Conservation (phyloP, 2,113 vertebrate species). For the Bolborhynchus lineola region DNA sequence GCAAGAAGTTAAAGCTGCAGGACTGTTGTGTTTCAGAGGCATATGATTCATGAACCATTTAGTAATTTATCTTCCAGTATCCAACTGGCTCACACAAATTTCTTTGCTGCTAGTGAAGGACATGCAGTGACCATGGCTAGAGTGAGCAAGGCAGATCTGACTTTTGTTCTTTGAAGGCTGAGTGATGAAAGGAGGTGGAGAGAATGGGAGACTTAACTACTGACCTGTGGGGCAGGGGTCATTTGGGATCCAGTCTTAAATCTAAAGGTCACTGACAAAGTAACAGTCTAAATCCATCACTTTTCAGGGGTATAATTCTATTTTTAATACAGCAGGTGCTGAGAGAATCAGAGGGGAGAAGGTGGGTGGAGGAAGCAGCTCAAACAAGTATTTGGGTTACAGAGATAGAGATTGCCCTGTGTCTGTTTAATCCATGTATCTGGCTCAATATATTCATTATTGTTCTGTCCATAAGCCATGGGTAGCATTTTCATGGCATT, state of each 20-base stretch:
- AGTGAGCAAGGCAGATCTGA: constrained; percentile 38
- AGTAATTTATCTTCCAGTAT: background rate
- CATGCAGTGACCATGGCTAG: background rate
- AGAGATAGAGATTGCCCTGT: background rate
- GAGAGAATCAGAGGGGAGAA: background rate
- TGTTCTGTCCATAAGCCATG: background rate
- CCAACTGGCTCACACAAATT: background rate
- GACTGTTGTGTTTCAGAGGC: background rate
- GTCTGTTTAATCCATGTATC: background rate
- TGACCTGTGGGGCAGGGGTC: constrained; percentile 81
- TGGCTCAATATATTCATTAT: background rate
- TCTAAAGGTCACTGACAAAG: constrained; percentile 63
- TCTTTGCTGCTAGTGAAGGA: constrained; percentile 13
- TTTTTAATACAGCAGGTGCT: constrained; percentile 73
- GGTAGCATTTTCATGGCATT: background rate
- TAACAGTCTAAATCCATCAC: constrained; percentile 35
- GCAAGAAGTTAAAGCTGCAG: background rate
- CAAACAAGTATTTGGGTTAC: background rate
- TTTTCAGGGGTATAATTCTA: constrained; percentile 3
- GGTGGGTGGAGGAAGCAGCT: background rate
- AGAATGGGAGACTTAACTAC: constrained; percentile 90
- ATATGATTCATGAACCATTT: background rate
- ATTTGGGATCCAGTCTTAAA: constrained; percentile 68
- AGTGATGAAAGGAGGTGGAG: constrained; percentile 50
- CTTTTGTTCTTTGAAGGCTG: constrained; percentile 65